Evolutionary conservation across 2,113 vertebrate species (phyloP).

Genomic region (Seriola rivoliana): DNA sequence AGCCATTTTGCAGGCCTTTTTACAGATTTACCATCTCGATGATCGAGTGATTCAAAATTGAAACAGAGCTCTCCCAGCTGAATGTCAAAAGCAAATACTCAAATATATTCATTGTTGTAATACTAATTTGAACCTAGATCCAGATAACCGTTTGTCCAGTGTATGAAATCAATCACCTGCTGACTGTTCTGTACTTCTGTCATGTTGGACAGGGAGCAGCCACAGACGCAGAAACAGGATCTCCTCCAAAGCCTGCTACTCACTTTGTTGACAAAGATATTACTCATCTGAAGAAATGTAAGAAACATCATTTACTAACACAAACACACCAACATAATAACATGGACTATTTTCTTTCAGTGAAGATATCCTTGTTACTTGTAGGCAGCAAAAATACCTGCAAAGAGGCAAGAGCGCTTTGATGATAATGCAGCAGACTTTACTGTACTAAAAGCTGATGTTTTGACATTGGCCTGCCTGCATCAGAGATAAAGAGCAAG

Average conservation of each 20-base stretch:
- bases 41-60: not conserved
- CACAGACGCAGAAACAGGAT: conserved; percentile 73
- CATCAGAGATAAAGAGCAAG: not conserved
- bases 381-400: not conserved
- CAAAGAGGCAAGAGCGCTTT: not conserved
- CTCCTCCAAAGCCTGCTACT: conserved; percentile 84
- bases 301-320: conserved; percentile 37
- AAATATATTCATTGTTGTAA: no score
- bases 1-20: conserved; percentile 25
- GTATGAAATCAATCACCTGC: not conserved
- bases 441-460: not conserved
- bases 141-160: not conserved
- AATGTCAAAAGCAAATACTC: not conserved
- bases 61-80: not conserved
- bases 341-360: not conserved
- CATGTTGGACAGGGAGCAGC: conserved; percentile 77
- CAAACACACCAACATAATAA: not conserved
- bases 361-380: not conserved
- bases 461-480: not conserved
- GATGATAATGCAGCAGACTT: not conserved
- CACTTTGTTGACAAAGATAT: conserved; percentile 85
- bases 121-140: not conserved
- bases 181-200: conserved; percentile 6
- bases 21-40: not conserved
- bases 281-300: conserved; percentile 89